A percentile compares a stretch with the other conserved stretches of the same genome.
Conservation (phyloP, 2,797 vertebrate genomes). For the Acrocephalus scirpaceus region DNA sequence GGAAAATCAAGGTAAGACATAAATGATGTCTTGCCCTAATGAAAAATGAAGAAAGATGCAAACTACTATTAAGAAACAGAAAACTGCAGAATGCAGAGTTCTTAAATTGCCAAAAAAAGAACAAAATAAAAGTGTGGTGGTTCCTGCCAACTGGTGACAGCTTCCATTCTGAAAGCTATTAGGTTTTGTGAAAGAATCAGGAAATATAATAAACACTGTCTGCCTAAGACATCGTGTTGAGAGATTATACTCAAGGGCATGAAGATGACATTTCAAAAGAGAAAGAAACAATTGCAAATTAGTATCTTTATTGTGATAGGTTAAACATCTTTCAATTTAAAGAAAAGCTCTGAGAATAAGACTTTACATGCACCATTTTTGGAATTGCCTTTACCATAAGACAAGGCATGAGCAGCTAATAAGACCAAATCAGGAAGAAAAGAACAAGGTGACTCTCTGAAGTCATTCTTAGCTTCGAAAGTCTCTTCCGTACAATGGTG, state of each 20-base stretch:
- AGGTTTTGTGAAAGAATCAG: not conserved
- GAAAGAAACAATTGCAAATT: not conserved
- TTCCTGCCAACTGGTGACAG: not conserved
- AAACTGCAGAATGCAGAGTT: not conserved
- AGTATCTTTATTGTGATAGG: not conserved
- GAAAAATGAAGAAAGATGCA: not conserved
- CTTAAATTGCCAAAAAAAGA: not conserved
- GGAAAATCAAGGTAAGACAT: not conserved
- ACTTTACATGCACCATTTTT: not conserved
- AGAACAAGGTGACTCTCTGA: not conserved
- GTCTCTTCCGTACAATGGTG: not conserved
- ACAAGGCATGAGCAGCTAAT: not conserved
- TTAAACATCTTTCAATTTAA: not conserved
- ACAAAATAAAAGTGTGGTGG: not conserved
- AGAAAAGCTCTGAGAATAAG: not conserved
- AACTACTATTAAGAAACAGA: not conserved
- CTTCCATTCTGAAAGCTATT: not conserved
- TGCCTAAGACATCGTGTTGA: not conserved
- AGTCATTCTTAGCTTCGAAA: not conserved
- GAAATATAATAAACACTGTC: not conserved
- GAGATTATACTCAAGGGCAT: not conserved
- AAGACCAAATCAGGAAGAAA: not conserved
- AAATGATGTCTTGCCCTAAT: not conserved
- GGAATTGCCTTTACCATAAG: not conserved
- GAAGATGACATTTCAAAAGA: not conserved